Base-by-base conservation (phyloP, 1,140 invertebrate genomes). In the Leguminivora glycinivorella region DNA sequence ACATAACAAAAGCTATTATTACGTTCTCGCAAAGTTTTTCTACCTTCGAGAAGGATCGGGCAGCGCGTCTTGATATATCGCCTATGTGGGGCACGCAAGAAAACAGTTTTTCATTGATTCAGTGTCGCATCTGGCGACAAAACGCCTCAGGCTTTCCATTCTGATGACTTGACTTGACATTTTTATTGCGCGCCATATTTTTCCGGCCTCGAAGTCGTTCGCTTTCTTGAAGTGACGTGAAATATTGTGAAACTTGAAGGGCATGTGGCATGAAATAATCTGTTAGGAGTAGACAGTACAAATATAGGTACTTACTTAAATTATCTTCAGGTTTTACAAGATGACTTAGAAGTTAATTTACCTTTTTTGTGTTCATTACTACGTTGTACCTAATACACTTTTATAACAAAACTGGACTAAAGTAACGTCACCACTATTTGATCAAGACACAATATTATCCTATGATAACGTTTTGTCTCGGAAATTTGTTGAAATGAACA, bases 111-210 rank as follows among this genome's bases (percentile, higher is more conserved):
- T 91, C 89, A 91, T 89, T 88, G 89, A 90, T 91, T 91, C 88
- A 80, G 81, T 83, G 83, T 72, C 87, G 85, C 89, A 90, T 89
- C 87, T 89, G 87, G 87, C 85, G 86, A 87, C 83, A 83, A 85
- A 87, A 90, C 83, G 87, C 87, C 80, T 80, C 81, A 79, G 82
- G 87, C 87, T 87, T 89, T 90, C 81, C 84, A 87, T 86, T 86
- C 85, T 90, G 89, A 91, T 91, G 89, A 91, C 89, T 88, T 91
- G 88, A 91, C 87, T 89, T 91, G 89, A 91, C 89, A 91, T 91
- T 89, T 91, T 91, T 91, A 91, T 90, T 90, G 84, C 87, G 76
- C 68, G 74, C 88, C 84, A 91, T 91, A 89, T 89, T 89, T 89
- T 73, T 78, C 80, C 73, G 83, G 83, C 87, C 89, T 89, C 89